Percentiles rank a stretch among this genome's conserved stretches.
These are phyloP conservation scores for Dichetophora obliterata DNA, from an alignment of 2,888 invertebrate genomes.

Conservation along the genomic window DNA sequence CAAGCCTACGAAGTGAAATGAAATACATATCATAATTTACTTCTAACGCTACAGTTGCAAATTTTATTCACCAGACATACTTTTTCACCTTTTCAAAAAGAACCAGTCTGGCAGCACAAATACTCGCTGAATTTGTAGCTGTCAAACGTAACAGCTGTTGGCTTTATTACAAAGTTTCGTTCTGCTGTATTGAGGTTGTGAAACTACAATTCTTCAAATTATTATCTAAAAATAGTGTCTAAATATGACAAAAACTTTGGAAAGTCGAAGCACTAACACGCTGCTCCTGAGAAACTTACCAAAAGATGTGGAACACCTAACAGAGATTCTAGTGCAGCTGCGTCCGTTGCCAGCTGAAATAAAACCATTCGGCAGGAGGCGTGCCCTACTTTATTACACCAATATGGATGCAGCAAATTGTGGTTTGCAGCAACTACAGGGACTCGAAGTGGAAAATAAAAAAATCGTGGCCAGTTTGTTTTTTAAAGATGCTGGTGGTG, in stretches of 20 bases:
- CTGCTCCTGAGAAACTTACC: slow-evolving; percentile 61
- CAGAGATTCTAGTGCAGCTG: slow-evolving; percentile 50
- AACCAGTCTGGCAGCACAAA: neutral
- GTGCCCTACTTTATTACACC: slow-evolving; percentile 55
- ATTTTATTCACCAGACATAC: no score
- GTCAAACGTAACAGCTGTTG: slow-evolving; percentile 15
- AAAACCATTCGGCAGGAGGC: slow-evolving; percentile 57
- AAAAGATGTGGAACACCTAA: slow-evolving; percentile 54
- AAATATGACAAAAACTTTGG: slow-evolving; percentile 38
- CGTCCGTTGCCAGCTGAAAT: slow-evolving; percentile 53
- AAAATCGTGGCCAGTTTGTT: slow-evolving; percentile 39
- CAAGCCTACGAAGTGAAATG: no score
- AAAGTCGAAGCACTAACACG: slow-evolving; percentile 44
- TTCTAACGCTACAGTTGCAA: no score
- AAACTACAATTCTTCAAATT: no score
- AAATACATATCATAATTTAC: no score
- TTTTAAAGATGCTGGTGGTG: slow-evolving; percentile 36
- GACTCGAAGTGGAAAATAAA: slow-evolving; percentile 41
- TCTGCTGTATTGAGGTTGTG: neutral
- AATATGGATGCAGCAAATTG: slow-evolving; percentile 48
- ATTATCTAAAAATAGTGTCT: neutral
- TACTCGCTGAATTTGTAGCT: neutral
- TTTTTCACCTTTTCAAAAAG: neutral
- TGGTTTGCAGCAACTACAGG: slow-evolving; percentile 53
- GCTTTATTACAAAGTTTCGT: neutral